Evolutionary conservation across 2,113 vertebrate genomes (phyloP).

Genomic region (Sphyrna mokarran): DNA sequence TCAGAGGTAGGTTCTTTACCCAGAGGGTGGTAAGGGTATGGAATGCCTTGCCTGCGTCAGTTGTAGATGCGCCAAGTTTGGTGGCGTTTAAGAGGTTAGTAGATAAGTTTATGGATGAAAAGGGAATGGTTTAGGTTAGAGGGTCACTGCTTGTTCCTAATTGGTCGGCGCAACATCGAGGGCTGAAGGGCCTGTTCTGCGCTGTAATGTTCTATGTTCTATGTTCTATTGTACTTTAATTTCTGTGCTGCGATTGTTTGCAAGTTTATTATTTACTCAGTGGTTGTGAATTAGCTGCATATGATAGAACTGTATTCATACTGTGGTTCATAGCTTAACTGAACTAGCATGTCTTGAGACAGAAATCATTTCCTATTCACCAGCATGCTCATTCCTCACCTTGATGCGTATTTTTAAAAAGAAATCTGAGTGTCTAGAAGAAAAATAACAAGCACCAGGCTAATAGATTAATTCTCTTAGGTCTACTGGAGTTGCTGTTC

Average conservation of each 20-base stretch:
- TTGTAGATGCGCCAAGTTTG: too few species aligned
- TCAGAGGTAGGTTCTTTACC: too few species aligned
- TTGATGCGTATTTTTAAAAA: constrained; percentile 4
- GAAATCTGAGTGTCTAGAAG: constrained; percentile 4
- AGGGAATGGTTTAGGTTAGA: too few species aligned
- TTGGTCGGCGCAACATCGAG: too few species aligned
- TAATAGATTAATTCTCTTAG: constrained; percentile 4
- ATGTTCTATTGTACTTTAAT: not conserved
- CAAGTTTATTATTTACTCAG: not conserved
- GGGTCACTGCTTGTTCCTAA: too few species aligned
- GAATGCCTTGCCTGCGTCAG: too few species aligned
- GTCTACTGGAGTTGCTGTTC: not conserved
- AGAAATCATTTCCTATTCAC: constrained; percentile 13
- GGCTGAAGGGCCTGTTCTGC: too few species aligned
- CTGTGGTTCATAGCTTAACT: not conserved
- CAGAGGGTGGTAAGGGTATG: too few species aligned
- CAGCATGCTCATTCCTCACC: not conserved
- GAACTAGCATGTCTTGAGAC: not conserved
- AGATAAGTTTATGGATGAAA: too few species aligned
- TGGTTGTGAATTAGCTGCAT: not conserved
- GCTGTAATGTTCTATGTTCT: too few species aligned
- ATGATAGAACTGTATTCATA: not conserved
- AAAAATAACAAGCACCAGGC: not conserved
- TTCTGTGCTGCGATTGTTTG: not conserved
- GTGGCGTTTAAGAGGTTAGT: too few species aligned